Conservation (phyloP, 35 echinoderm and acorn worm genomes). For the Strongylocentrotus purpuratus region DNA sequence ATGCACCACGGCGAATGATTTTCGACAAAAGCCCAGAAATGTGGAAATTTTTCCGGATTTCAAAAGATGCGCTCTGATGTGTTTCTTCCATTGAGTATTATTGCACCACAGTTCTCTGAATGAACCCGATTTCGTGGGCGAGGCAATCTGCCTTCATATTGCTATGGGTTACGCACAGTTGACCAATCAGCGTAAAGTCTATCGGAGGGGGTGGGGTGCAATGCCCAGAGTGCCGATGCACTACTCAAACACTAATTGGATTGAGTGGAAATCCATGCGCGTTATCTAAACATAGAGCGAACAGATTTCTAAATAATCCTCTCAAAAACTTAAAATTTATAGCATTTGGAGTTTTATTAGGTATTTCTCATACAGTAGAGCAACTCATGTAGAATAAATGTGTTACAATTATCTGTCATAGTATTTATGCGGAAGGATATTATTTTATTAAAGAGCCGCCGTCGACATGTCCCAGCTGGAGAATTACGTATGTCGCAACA, state of each 20-base stretch:
- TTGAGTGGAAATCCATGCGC: neutral
- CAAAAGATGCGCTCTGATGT: neutral
- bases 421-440: constrained; percentile 3
- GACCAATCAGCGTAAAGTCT: neutral
- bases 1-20: neutral
- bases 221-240: neutral
- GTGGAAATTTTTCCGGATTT: neutral
- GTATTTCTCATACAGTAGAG: neutral
- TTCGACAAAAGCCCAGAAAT: no score
- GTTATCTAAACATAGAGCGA: neutral
- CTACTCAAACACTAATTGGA: neutral
- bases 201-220: neutral
- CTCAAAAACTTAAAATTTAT: neutral
- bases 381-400: neutral
- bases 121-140: neutral
- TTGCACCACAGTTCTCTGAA: neutral
- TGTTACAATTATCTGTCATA: neutral
- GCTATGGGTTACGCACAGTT: neutral
- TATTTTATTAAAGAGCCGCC: neutral
- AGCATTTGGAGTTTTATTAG: neutral
- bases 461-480: constrained; percentile 4
- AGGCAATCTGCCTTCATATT: neutral
- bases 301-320: neutral
- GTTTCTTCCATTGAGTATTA: neutral
- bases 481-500: constrained; percentile 30